A percentile compares a stretch with the other conserved stretches of the same genome.
Conservation (phyloP, 2,113 vertebrate genomes). For the Setophaga petechia region DNA sequence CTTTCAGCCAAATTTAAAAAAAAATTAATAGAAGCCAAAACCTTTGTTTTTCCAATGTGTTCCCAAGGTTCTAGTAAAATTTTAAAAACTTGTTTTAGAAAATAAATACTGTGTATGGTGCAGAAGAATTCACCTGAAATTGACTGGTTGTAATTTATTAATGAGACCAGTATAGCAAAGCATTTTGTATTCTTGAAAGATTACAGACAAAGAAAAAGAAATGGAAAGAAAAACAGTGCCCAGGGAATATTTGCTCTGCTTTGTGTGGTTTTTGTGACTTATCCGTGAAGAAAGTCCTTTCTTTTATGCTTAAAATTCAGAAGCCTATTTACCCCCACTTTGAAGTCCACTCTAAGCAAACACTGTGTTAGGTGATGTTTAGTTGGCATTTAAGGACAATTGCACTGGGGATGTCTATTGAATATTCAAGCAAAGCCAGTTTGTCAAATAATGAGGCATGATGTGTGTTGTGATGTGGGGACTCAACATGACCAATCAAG, state of each 20-base stretch:
- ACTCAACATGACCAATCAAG: background rate
- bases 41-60: background rate
- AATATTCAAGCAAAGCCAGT: background rate
- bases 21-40: background rate
- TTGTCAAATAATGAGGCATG: background rate
- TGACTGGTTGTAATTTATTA: background rate
- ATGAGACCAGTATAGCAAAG: background rate
- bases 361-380: background rate
- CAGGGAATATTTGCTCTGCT: background rate
- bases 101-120: background rate
- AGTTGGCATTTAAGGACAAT: background rate
- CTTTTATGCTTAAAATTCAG: background rate
- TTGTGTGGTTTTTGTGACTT: background rate
- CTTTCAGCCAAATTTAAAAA: background rate
- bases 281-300: background rate
- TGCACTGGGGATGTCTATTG: background rate
- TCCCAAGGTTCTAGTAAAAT: background rate
- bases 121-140: background rate
- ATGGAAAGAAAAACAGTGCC: background rate
- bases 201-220: background rate
- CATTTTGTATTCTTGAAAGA: background rate
- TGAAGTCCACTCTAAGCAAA: constrained; percentile 8
- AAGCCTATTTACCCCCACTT: background rate
- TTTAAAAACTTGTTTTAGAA: background rate
- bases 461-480: background rate